A percentile compares a stretch with the other conserved stretches of the same genome.
These are phyloP conservation scores for Reticulitermes speratus DNA, from an alignment of 1,140 invertebrate species.

Conservation along the genomic window DNA sequence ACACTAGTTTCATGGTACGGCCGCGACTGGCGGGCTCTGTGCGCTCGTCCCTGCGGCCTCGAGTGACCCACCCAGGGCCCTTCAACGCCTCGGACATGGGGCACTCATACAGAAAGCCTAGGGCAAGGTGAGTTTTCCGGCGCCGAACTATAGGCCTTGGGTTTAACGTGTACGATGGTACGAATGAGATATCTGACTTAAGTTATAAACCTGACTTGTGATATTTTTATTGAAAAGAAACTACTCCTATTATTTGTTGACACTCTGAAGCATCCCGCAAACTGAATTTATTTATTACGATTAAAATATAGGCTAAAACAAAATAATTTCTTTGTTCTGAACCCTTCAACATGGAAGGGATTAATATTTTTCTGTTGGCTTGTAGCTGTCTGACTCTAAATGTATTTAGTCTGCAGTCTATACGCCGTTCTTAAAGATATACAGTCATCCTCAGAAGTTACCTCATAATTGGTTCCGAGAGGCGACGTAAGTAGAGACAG, in stretches of 20 bases:
- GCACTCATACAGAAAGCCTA: neutral
- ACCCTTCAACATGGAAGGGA: too few relatives aligned
- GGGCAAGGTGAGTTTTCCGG: constrained; percentile 4
- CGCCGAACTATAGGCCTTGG: too few relatives aligned
- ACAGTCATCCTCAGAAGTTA: too few relatives aligned
- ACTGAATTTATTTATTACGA: neutral
- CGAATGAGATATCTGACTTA: neutral
- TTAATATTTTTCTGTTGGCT: too few relatives aligned
- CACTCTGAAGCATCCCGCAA: neutral
- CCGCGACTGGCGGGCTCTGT: constrained; percentile 20
- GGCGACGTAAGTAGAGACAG: too few relatives aligned
- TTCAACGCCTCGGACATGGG: constrained; percentile 1
- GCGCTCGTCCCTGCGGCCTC: constrained; percentile 16
- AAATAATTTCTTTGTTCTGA: too few relatives aligned
- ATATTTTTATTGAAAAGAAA: neutral
- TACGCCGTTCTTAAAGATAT: too few relatives aligned
- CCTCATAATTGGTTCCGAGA: too few relatives aligned
- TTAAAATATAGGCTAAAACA: too few relatives aligned
- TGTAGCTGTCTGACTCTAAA: too few relatives aligned
- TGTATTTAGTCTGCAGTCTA: too few relatives aligned
- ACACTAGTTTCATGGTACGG: constrained; percentile 21
- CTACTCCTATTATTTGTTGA: neutral
- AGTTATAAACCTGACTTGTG: neutral
- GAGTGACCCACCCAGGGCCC: neutral
- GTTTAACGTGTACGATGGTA: neutral